Base-by-base conservation (phyloP, 2,797 vertebrate genomes). In the Pelodytes ibericus region DNA sequence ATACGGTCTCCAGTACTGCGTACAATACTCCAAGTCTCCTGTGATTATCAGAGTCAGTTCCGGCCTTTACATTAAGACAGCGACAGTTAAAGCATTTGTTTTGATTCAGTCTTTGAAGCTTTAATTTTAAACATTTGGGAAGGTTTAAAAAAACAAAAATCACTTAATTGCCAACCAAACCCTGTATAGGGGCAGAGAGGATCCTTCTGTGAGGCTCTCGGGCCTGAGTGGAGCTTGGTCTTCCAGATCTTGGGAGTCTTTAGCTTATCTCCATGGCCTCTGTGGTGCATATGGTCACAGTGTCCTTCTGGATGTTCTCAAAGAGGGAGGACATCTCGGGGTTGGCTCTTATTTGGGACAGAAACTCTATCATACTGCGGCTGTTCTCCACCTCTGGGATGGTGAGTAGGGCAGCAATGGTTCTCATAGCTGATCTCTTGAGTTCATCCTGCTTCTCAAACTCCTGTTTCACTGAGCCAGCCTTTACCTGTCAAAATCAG, bases 381-480 rank as follows among this genome's bases (percentile, higher is more conserved):
- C 95, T 97, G 30, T 95, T 91, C 74, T 95, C 94, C 26, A 93
- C 95, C 65, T 96, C 96, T 0, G 94, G 94, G 84, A 96, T 95
- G 10, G 95, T 93, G 73, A 98, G 90, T 80, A 99, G 90, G 75
- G 96, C 95, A 0, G 94, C 94, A 18, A 98, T 94, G 0, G 95
- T 95, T 2, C 95, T 91, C 96, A 99, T 96, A 0, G 97, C 97
- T 0, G 96, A 98, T 4, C 95, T 94, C 74, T 95, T 93, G 83
- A 99, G 86, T 81, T 98, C 96, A 0, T 98, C 97, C 85, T 99
- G 97, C 85, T 98, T 99, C 86, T 99, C 97, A 81, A 98, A 97
- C 87, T 99, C 96, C 83, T 99, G 96, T 81, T 98, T 98, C 80
- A 99, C 96, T 0, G 96, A 98, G 0, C 95, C 95, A 0, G 96